These are phyloP conservation scores for Oreortyx pictus DNA, from an alignment of 2,797 vertebrate species.

Conservation along the genomic window DNA sequence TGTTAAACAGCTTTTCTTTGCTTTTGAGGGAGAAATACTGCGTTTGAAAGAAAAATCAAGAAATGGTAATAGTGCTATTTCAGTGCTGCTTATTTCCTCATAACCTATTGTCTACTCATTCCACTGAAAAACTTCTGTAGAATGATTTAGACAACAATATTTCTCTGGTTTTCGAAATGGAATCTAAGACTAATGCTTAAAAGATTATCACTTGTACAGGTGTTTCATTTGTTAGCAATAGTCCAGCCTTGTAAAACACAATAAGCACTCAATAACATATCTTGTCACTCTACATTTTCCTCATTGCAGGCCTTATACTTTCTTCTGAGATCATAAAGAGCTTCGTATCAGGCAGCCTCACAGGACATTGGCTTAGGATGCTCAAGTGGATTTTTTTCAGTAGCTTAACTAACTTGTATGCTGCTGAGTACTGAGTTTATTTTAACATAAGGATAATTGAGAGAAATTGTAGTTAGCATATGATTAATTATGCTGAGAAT, in stretches of 20 bases:
- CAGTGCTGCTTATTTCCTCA: not conserved
- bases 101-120: not conserved
- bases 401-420: not conserved
- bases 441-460: not conserved
- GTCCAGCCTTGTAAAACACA: not conserved
- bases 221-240: not conserved
- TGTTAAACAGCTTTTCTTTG: not conserved
- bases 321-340: not conserved
- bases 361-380: not conserved
- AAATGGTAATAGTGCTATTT: not conserved
- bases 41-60: not conserved
- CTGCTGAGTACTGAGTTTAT: not conserved
- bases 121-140: not conserved
- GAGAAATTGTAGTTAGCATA: not conserved
- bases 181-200: not conserved
- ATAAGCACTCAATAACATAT: not conserved
- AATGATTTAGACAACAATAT: rapidly evolving
- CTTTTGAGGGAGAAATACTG: not conserved
- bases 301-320: not conserved
- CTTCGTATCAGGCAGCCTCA: not conserved
- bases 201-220: too few relatives aligned
- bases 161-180: not conserved
- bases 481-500: not conserved
- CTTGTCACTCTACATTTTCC: not conserved
- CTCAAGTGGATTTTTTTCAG: not conserved